phyloP scores from a whole-genome alignment of 2,888 invertebrate species.

The Apodemia mormo region DNA sequence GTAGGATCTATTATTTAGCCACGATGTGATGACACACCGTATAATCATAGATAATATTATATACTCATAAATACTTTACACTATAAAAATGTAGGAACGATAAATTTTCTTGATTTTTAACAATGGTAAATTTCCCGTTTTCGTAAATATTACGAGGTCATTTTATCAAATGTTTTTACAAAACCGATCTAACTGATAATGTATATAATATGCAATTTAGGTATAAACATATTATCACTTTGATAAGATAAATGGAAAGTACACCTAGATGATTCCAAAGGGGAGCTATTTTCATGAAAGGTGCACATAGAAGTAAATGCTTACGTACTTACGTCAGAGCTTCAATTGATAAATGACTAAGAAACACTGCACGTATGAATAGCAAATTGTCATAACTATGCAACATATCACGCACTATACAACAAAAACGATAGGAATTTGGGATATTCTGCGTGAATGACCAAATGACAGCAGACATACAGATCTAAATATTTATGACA shows the following conservation, averaged over 20 bases:
- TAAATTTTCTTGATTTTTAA: background rate
- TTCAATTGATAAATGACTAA: slow-evolving; percentile 48
- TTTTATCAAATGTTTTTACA: background rate
- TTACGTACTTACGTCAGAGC: slow-evolving; percentile 45
- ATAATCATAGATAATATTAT: background rate
- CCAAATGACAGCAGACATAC: slow-evolving; percentile 43
- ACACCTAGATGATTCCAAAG: slow-evolving; percentile 30
- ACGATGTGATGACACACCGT: background rate
- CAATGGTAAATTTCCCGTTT: background rate
- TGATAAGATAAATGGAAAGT: slow-evolving; percentile 48
- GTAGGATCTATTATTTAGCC: background rate
- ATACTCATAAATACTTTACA: background rate
- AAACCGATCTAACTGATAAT: background rate
- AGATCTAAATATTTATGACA: slow-evolving; percentile 51
- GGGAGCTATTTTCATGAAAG: slow-evolving; percentile 37
- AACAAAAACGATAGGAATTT: slow-evolving; percentile 42
- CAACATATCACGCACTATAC: slow-evolving; percentile 38
- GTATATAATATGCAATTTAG: slow-evolving; percentile 23
- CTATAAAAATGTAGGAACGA: background rate
- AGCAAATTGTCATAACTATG: slow-evolving; percentile 30
- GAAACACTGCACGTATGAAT: slow-evolving; percentile 30
- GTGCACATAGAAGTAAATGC: slow-evolving; percentile 41
- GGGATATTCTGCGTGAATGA: slow-evolving; percentile 38
- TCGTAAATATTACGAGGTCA: background rate
- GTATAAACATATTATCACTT: slow-evolving; percentile 35